Evolutionary conservation across 2,888 invertebrate species (phyloP).

Genomic region (Crioceris asparagi): DNA sequence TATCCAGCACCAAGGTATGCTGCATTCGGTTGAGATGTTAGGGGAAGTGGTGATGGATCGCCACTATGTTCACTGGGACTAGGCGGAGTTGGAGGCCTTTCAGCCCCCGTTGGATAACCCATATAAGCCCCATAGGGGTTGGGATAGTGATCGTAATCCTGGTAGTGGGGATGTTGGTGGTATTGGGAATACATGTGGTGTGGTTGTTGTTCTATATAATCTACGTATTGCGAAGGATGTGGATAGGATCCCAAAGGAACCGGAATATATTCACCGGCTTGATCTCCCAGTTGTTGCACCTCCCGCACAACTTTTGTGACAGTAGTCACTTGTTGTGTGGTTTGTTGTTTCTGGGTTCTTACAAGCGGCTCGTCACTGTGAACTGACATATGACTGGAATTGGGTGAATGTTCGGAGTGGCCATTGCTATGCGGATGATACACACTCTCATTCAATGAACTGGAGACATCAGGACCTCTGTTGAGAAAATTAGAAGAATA

Average conservation of each 20-base stretch:
- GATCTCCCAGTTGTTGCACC: constrained; percentile 48
- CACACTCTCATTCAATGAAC: constrained; percentile 29
- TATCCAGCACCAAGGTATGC: constrained; percentile 55
- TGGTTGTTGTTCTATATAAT: constrained; percentile 39
- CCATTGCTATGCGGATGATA: constrained; percentile 50
- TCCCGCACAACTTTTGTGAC: constrained; percentile 58
- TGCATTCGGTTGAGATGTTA: constrained; percentile 35
- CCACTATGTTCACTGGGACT: constrained; percentile 47
- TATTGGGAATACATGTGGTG: constrained; percentile 42
- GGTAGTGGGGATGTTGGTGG: constrained; percentile 43
- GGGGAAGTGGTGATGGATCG: constrained; percentile 43
- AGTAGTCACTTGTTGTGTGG: constrained; percentile 59
- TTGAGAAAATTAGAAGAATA: background rate
- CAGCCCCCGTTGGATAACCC: constrained; percentile 38
- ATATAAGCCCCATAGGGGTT: constrained; percentile 41
- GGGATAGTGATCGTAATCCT: constrained; percentile 49
- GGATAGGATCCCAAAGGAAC: constrained; percentile 40
- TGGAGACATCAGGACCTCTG: constrained; percentile 31
- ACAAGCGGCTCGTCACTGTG: constrained; percentile 45
- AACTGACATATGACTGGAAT: constrained; percentile 44
- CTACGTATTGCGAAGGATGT: constrained; percentile 39
- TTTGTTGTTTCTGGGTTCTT: constrained; percentile 56
- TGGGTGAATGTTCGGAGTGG: constrained; percentile 53
- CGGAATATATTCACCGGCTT: constrained; percentile 43
- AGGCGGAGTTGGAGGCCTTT: constrained; percentile 42